A percentile compares a stretch with the other conserved stretches of the same genome.
phyloP scores from a whole-genome alignment of 2,113 vertebrate species.

The Fregata magnificens region DNA sequence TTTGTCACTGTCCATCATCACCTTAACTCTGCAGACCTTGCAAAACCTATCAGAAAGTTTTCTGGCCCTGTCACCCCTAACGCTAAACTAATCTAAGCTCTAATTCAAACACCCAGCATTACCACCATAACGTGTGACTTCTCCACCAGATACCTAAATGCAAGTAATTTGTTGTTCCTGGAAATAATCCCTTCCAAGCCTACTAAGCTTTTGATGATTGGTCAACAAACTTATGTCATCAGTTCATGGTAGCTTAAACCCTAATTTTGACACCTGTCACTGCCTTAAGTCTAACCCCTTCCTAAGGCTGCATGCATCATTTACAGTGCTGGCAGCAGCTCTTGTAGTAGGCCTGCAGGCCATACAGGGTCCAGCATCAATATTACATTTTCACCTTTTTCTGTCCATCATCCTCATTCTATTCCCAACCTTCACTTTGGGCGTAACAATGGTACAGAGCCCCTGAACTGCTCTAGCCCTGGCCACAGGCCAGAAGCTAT shows the following conservation, averaged over 20 bases:
- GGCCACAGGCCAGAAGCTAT: background rate
- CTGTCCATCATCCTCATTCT: background rate
- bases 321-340: background rate
- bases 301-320: background rate
- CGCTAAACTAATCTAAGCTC: background rate
- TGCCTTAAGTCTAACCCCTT: background rate
- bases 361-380: background rate
- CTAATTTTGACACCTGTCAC: background rate
- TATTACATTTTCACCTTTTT: background rate
- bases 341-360: background rate
- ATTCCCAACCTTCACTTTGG: background rate
- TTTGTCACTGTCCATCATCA: background rate
- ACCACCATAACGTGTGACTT: background rate
- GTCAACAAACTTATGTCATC: background rate
- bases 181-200: background rate
- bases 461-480: background rate
- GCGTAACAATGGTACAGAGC: accelerated
- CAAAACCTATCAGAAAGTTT: background rate
- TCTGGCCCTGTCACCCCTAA: background rate
- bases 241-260: background rate
- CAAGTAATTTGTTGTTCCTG: background rate
- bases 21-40: background rate
- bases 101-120: background rate
- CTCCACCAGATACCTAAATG: background rate
- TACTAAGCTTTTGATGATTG: background rate